Conservation (phyloP, 2,113 vertebrate genomes). For the Ammodytes dubius region DNA sequence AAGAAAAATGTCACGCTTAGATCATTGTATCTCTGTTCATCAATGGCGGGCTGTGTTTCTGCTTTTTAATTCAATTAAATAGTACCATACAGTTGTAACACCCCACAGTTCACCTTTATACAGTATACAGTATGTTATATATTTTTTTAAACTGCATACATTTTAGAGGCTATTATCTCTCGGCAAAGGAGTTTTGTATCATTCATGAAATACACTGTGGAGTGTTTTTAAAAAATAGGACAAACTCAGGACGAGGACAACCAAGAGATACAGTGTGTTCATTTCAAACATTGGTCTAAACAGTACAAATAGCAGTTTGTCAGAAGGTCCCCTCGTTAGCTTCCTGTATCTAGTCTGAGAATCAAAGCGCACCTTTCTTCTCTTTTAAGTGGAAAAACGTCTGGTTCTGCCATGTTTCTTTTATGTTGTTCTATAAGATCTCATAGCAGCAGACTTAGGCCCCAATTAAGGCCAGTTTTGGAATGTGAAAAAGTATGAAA, state of each 20-base stretch:
- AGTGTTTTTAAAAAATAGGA: conserved; percentile 13
- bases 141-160: too few relatives aligned
- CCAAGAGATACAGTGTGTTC: neutral
- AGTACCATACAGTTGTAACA: neutral
- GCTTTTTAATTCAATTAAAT: neutral
- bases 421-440: conserved; percentile 6
- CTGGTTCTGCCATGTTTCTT: conserved; percentile 10
- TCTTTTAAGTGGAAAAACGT: conserved; percentile 30
- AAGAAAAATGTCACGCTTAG: neutral
- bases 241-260: neutral
- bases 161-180: too few relatives aligned
- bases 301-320: conserved; percentile 1
- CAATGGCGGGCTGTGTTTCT: neutral
- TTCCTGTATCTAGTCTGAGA: conserved; percentile 2
- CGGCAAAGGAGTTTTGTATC: neutral
- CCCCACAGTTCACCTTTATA: neutral
- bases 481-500: conserved; percentile 42
- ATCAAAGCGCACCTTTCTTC: conserved; percentile 36
- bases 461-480: conserved; percentile 46
- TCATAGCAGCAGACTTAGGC: conserved; percentile 4
- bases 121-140: too few relatives aligned
- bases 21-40: neutral
- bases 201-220: neutral
- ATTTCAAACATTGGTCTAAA: conserved; percentile 28
- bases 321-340: conserved; percentile 7